Evolutionary conservation across 2,797 vertebrate species (phyloP), one percentile per base, ranked within the genome.

Genomic region (Chelidonichthys spinosus): DNA sequence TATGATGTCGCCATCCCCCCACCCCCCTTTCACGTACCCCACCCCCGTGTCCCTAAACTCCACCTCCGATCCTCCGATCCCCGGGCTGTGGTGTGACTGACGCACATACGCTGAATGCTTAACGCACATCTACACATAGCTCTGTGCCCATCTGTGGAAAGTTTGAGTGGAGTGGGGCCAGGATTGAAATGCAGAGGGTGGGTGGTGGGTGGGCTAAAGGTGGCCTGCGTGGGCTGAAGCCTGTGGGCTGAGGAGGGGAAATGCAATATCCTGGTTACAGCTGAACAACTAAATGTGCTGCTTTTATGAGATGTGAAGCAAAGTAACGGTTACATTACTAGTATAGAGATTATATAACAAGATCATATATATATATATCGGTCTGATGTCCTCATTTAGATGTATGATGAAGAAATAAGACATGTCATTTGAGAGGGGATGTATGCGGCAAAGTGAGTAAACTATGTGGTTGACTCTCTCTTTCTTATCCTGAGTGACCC

Each of bases 111-210:
- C 63, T 52, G 47, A 83, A 70, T 52, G 76, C 61, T 67, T 9
- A 72, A 37, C 1, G 33, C 61, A 67, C n/a, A 60, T 85, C 74
- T 74, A 70, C 70, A 62, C 49, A 25, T 25, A 44, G 71, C 68
- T 63, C 68, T 54, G 60, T 83, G 85, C 78, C 84, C 85, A 85
- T 89, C 78, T 87, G 83, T 87, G 89, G 84, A 89, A 90, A 85
- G 70, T 90, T 85, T 86, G 77, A 87, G 82, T 86, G 83, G 83
- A 85, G 76, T 46, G 47, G 77, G 37, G 72, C 87, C 84, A 85
- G 85, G 40, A 71, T 42, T 81, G 74, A 79, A 83, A 81, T 33
- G 52, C 66, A 79, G 63, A 62, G 52, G 50, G 52, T 50, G 49
- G 49, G 5, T 18, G 83, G 85, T 79, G 80, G 84, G 82, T 87